Percentiles rank a stretch among this genome's conserved stretches.
Conservation (phyloP, 1,140 invertebrate genomes). For the Drosophila tsacasi region DNA sequence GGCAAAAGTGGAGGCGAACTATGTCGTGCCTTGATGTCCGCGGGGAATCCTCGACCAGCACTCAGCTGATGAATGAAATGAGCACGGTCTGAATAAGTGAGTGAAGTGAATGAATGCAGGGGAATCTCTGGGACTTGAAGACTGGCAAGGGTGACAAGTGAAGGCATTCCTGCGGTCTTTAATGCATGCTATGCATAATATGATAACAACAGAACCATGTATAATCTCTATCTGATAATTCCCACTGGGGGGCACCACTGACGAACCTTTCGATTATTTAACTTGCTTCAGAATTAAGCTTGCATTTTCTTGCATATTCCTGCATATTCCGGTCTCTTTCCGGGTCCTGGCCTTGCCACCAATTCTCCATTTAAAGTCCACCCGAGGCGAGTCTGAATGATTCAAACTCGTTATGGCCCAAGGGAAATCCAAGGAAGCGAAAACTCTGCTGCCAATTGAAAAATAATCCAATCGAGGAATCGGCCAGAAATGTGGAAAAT, state of each 20-base stretch:
- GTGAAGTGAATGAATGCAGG: not conserved
- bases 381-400: constrained; percentile 15
- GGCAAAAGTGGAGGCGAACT: not conserved
- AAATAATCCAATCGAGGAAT: constrained; percentile 71
- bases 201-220: not conserved
- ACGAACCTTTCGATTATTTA: not conserved
- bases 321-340: not conserved
- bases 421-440: constrained; percentile 57
- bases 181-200: not conserved
- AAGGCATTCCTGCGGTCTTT: not conserved
- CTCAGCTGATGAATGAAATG: constrained; percentile 30
- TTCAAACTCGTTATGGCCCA: constrained; percentile 26
- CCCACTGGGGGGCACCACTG: not conserved
- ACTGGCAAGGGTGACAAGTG: not conserved
- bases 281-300: too few species aligned
- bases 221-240: not conserved
- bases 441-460: constrained; percentile 76
- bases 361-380: constrained; percentile 1
- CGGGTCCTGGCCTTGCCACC: not conserved
- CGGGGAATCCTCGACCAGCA: constrained; percentile 4
- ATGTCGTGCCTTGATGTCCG: constrained; percentile 3
- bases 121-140: not conserved
- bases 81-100: constrained; percentile 19
- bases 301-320: not conserved
- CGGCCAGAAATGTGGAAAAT: constrained; percentile 46